Conservation (phyloP, 2,113 vertebrate genomes). For the Tauraco erythrolophus region DNA sequence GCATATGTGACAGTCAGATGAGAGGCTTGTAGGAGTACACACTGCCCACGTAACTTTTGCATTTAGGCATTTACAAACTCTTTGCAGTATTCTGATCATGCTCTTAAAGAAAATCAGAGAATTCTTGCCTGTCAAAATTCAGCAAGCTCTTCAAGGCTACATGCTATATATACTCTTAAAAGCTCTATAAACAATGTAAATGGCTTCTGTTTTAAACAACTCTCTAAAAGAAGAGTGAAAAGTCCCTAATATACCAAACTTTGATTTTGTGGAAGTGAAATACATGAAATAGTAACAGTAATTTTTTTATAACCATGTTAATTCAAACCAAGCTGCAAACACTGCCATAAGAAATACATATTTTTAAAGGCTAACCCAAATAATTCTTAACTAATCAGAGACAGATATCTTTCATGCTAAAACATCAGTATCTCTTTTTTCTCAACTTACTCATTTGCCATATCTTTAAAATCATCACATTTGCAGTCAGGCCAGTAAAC, state of each 20-base stretch:
- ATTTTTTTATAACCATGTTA: not conserved
- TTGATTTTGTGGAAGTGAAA: not conserved
- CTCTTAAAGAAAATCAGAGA: not conserved
- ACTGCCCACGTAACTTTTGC: not conserved
- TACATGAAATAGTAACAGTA: not conserved
- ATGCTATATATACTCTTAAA: not conserved
- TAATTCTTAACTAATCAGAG: not conserved
- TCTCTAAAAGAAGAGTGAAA: not conserved
- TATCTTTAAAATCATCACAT: not conserved
- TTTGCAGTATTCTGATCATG: not conserved
- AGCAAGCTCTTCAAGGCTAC: not conserved
- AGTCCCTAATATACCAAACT: not conserved
- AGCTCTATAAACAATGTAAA: not conserved
- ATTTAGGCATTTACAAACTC: not conserved
- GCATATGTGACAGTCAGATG: not conserved
- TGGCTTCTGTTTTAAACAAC: not conserved
- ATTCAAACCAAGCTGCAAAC: not conserved
- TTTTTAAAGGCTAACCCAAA: not conserved
- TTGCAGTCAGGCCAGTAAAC: not conserved
- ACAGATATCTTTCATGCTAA: not conserved
- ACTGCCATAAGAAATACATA: not conserved
- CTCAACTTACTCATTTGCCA: not conserved
- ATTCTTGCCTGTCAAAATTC: not conserved
- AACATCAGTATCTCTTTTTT: not conserved
- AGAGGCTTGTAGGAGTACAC: not conserved